A percentile compares a stretch with the other conserved stretches of the same genome.
Conservation (phyloP, 2,113 vertebrate genomes). For the Ardeotis arabs region DNA sequence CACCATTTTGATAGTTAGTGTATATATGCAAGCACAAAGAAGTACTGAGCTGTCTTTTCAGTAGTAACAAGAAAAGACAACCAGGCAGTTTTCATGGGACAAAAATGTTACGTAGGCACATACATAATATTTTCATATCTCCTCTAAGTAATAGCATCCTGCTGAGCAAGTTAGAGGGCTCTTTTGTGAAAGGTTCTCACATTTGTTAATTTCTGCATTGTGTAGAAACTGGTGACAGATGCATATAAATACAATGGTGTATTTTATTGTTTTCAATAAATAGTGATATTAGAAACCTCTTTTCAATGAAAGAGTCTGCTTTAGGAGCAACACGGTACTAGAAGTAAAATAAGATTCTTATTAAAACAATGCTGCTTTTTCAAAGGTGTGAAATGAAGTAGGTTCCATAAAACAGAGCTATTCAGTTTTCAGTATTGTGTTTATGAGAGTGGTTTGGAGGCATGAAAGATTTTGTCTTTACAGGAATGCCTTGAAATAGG, state of each 20-base stretch:
- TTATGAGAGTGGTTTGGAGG: background rate
- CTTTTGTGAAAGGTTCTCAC: background rate
- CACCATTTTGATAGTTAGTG: background rate
- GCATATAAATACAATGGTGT: background rate
- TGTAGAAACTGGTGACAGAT: background rate
- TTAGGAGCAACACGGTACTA: background rate
- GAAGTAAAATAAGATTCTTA: background rate
- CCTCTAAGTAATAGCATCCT: background rate
- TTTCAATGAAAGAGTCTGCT: background rate
- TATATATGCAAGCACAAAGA: background rate
- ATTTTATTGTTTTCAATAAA: background rate
- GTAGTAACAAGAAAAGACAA: background rate
- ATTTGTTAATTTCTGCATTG: background rate
- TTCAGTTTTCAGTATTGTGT: background rate
- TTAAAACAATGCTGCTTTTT: background rate
- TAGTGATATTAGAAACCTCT: background rate
- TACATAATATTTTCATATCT: background rate
- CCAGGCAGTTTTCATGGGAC: background rate
- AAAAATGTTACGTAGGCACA: background rate
- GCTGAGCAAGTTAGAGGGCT: background rate
- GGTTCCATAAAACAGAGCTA: background rate
- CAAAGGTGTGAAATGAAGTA: background rate
- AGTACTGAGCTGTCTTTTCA: background rate
- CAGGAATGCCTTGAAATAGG: background rate
- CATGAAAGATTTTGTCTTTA: background rate